Percentiles rank a stretch among this genome's conserved stretches.
Conservation (phyloP, 2,113 vertebrate genomes). For the Otocyon megalotis region DNA sequence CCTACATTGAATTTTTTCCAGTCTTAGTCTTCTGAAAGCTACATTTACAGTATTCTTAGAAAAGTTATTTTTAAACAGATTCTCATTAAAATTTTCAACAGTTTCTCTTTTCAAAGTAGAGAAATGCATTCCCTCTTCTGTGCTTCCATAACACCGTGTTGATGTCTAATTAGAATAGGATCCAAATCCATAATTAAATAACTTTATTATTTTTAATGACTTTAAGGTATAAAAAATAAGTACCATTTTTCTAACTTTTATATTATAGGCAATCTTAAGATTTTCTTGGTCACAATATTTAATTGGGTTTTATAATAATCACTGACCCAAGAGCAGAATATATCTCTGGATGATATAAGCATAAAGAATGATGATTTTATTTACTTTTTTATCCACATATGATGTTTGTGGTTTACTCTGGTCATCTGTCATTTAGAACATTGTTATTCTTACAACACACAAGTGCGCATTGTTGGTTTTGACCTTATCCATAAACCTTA, state of each 20-base stretch:
- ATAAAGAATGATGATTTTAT: neutral
- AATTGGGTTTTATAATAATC: neutral
- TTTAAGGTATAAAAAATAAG: neutral
- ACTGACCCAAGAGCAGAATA: neutral
- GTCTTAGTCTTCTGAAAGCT: slow-evolving; percentile 16
- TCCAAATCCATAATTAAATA: neutral
- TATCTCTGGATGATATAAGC: neutral
- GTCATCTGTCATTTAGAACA: neutral
- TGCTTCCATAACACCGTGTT: neutral
- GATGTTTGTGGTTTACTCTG: neutral
- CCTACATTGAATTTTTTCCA: neutral
- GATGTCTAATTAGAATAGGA: neutral
- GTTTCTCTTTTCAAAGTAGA: neutral
- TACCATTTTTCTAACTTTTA: neutral
- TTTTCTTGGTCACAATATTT: neutral
- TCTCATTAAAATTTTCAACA: neutral
- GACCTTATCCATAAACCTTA: neutral
- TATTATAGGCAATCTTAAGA: neutral
- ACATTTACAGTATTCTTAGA: slow-evolving; percentile 8
- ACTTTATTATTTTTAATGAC: neutral
- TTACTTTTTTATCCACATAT: neutral
- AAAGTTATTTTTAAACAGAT: slow-evolving; percentile 20
- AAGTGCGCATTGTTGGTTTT: neutral
- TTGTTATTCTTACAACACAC: neutral
- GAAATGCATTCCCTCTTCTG: neutral